phyloP scores from a whole-genome alignment of 2,888 invertebrate genomes.

The Cosmorhoe ocellata region DNA sequence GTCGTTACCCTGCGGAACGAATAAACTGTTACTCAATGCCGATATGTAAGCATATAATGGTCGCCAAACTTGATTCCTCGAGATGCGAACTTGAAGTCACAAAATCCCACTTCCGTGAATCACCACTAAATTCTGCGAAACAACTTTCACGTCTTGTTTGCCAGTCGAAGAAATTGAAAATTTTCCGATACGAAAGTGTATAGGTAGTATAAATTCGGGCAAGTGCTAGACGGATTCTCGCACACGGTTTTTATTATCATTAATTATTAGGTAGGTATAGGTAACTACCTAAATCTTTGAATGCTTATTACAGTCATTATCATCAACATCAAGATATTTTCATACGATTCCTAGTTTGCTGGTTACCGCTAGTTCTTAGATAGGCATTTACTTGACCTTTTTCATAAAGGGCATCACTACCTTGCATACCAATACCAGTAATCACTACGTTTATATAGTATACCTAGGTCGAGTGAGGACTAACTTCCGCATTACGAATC shows the following conservation, averaged over 20 bases:
- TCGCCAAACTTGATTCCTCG: slow-evolving; percentile 24
- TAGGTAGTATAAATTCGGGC: slow-evolving; percentile 12
- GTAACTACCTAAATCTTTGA: no score
- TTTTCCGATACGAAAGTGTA: slow-evolving; percentile 36
- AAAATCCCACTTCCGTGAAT: slow-evolving; percentile 34
- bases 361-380: no score
- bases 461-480: slow-evolving; percentile 7
- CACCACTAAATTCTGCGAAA: slow-evolving; percentile 42
- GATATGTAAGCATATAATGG: not conserved
- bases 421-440: not conserved
- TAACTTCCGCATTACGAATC: slow-evolving; percentile 10
- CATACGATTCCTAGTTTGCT: no score
- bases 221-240: not conserved
- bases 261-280: no score
- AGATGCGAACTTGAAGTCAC: slow-evolving; percentile 23
- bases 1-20: slow-evolving; percentile 87
- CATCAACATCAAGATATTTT: no score
- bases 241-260: not conserved
- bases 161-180: slow-evolving; percentile 34
- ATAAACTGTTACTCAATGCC: not conserved
- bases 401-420: slow-evolving; percentile 2
- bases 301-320: no score
- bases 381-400: not conserved
- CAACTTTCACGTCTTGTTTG: slow-evolving; percentile 45
- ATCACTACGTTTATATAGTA: not conserved